These are phyloP conservation scores for Cosmia trapezina DNA, from an alignment of 2,888 invertebrate genomes.

Conservation along the genomic window DNA sequence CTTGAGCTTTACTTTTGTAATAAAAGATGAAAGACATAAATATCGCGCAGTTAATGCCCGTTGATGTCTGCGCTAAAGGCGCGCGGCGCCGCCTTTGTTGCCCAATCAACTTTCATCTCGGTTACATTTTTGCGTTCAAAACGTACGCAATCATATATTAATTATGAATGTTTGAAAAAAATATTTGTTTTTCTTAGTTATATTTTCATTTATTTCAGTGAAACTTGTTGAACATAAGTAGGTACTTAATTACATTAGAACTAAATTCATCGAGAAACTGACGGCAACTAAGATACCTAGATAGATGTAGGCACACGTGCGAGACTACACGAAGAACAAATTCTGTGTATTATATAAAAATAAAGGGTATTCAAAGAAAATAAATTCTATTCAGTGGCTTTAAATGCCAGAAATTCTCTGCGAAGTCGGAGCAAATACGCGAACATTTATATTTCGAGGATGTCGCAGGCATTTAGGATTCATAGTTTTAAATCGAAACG, in stretches of 20 bases:
- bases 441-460: slow-evolving; percentile 30
- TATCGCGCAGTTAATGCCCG: slow-evolving; percentile 37
- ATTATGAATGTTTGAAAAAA: slow-evolving; percentile 11
- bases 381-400: slow-evolving; percentile 33
- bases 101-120: slow-evolving; percentile 14
- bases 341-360: slow-evolving; percentile 20
- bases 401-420: slow-evolving; percentile 39
- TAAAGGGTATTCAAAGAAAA: slow-evolving; percentile 28
- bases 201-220: background rate
- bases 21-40: slow-evolving; percentile 56
- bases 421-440: slow-evolving; percentile 28
- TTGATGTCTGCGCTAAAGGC: slow-evolving; percentile 21
- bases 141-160: slow-evolving; percentile 11
- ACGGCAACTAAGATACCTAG: background rate
- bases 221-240: background rate
- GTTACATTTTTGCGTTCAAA: slow-evolving; percentile 7
- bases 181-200: background rate
- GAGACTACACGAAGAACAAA: background rate
- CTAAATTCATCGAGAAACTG: slow-evolving; percentile 1
- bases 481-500: background rate
- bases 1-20: slow-evolving; percentile 49
- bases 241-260: background rate
- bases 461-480: slow-evolving; percentile 14
- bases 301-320: too few species aligned
- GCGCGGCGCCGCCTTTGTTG: slow-evolving; percentile 15